Percentiles rank a stretch among this genome's conserved stretches.
These are phyloP conservation scores for Serripes groenlandicus DNA, from an alignment of 2,888 invertebrate genomes.

Conservation along the genomic window DNA sequence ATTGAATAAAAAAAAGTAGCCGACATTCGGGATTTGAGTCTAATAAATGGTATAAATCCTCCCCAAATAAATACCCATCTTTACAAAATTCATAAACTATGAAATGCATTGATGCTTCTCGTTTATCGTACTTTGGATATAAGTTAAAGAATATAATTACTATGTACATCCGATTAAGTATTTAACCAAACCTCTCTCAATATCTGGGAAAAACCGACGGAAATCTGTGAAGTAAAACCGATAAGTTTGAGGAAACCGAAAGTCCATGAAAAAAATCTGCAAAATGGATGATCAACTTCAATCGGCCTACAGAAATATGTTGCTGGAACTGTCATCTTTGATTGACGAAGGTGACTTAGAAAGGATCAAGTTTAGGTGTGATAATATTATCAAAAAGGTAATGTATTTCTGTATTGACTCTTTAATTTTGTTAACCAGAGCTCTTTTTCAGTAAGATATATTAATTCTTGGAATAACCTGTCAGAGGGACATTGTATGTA, in stretches of 20 bases:
- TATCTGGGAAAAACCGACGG: background rate
- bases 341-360: conserved; percentile 67
- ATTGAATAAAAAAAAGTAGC: too few relatives aligned
- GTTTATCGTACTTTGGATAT: too few relatives aligned
- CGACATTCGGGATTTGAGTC: too few relatives aligned
- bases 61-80: too few relatives aligned
- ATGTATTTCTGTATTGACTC: background rate
- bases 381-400: conserved; percentile 62
- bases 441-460: background rate
- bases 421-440: background rate
- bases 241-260: background rate
- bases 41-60: too few relatives aligned
- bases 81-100: too few relatives aligned
- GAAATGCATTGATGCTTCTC: too few relatives aligned
- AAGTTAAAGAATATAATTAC: too few relatives aligned
- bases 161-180: too few relatives aligned
- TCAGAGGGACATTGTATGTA: background rate
- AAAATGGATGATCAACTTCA: background rate
- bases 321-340: conserved; percentile 63
- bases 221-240: background rate
- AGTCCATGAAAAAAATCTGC: background rate
- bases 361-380: conserved; percentile 68
- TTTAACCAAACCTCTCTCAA: background rate
- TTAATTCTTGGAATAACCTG: background rate
- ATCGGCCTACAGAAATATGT: conserved; percentile 52